phyloP scores from a whole-genome alignment of 2,888 invertebrate species.

The Trachelus iudaicus region DNA sequence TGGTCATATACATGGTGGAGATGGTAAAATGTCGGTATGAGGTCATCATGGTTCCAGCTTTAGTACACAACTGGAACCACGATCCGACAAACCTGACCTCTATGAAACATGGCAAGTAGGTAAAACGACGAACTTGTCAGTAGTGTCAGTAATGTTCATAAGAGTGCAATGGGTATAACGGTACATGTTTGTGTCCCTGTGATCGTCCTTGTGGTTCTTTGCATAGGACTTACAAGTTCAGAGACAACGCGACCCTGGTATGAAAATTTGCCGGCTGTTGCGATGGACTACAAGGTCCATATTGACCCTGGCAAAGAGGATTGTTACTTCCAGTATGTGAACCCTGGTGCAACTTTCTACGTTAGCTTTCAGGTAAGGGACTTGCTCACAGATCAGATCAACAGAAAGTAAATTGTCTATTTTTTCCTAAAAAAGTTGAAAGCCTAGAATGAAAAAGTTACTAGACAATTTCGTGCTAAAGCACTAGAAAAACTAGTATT shows the following conservation, averaged over 20 bases:
- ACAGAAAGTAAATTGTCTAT: conserved; percentile 5
- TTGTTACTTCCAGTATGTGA: conserved; percentile 95
- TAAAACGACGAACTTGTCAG: no score
- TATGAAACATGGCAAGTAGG: no score
- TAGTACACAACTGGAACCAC: no score
- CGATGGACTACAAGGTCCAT: conserved; percentile 96
- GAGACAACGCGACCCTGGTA: conserved; percentile 80
- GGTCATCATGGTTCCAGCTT: no score
- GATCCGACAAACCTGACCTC: no score
- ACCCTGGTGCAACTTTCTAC: conserved; percentile 91
- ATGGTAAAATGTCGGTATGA: no score
- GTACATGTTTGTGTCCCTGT: conserved; percentile 31
- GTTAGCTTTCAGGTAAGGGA: conserved; percentile 88
- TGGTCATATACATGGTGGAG: no score
- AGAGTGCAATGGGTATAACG: conserved; percentile 39
- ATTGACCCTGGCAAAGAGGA: conserved; percentile 95
- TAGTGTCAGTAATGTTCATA: no score
- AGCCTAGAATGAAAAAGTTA: no score
- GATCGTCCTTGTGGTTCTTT: conserved; percentile 25
- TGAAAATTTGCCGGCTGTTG: conserved; percentile 88
- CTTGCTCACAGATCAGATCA: conserved; percentile 23
- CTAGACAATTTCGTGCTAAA: no score
- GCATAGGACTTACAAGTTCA: conserved; percentile 24
- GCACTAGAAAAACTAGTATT: no score
- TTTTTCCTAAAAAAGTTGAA: conserved; percentile 1